phyloP scores from a whole-genome alignment of 2,888 invertebrate genomes.

The Tribolium freemani region DNA sequence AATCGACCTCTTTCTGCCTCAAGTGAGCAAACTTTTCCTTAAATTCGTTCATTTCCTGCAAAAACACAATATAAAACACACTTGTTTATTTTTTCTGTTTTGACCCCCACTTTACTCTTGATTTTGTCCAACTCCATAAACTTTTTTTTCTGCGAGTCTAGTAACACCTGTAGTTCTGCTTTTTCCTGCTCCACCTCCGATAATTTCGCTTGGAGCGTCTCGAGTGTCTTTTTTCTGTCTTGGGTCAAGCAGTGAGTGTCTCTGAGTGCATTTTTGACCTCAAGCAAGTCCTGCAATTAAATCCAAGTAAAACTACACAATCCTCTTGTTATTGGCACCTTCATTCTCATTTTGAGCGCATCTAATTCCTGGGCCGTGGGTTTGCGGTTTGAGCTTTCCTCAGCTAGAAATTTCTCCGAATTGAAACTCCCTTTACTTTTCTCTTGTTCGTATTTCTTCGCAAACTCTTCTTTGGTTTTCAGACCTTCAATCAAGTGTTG shows the following conservation, averaged over 20 bases:
- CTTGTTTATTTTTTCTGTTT: not conserved
- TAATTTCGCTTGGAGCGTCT: constrained; percentile 12
- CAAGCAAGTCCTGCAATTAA: constrained; percentile 19
- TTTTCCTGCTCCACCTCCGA: constrained; percentile 1
- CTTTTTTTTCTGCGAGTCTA: constrained; percentile 21
- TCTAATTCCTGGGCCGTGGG: constrained; percentile 23
- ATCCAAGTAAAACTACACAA: not conserved
- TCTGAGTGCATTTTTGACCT: constrained; percentile 30
- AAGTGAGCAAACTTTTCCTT: constrained; percentile 8
- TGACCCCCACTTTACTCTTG: constrained; percentile 3
- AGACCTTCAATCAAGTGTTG: constrained; percentile 3
- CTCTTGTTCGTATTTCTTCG: constrained; percentile 14
- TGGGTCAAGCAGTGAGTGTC: constrained; percentile 28
- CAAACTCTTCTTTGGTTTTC: constrained; percentile 1
- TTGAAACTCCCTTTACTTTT: not conserved
- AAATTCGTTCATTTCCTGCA: constrained; percentile 18
- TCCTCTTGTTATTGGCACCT: not conserved
- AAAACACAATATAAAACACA: not conserved
- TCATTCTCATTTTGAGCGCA: constrained; percentile 31
- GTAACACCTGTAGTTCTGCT: not conserved
- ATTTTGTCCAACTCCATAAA: constrained; percentile 13
- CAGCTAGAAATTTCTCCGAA: not conserved
- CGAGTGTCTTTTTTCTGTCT: constrained; percentile 33
- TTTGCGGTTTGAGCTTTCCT: not conserved
- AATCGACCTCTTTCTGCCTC: constrained; percentile 9